Conservation (phyloP, 2,797 vertebrate genomes). For the Trachops cirrhosus region DNA sequence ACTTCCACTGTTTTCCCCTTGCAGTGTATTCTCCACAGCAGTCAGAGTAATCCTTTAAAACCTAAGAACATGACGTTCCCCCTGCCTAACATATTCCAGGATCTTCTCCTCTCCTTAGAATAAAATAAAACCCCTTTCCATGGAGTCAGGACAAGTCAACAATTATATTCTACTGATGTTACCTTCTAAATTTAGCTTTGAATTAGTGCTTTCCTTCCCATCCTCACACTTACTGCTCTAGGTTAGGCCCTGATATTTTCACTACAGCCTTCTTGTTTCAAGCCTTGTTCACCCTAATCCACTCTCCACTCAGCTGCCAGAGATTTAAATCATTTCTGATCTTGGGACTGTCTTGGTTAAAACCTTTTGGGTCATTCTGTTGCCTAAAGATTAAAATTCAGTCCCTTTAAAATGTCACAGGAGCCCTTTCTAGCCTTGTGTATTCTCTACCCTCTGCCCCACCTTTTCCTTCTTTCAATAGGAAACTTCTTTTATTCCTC, state of each 20-base stretch:
- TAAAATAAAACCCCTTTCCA: not conserved
- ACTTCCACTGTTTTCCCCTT: not conserved
- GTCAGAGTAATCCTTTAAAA: conserved; percentile 23
- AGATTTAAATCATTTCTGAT: not conserved
- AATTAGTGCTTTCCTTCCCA: conserved; percentile 12
- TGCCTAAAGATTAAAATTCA: not conserved
- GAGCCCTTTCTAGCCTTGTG: not conserved
- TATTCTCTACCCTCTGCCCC: not conserved
- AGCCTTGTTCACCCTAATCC: not conserved
- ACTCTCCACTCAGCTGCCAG: not conserved
- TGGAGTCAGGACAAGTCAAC: not conserved
- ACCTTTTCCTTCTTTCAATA: not conserved
- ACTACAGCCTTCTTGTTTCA: not conserved
- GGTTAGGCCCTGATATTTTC: not conserved
- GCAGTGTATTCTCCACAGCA: not conserved
- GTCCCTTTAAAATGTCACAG: not conserved
- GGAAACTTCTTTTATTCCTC: not conserved
- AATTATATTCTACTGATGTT: not conserved
- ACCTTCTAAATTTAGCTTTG: conserved; percentile 1
- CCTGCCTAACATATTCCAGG: not conserved
- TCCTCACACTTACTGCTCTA: not conserved
- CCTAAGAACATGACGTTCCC: not conserved
- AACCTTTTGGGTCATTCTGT: not conserved
- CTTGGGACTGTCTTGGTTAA: not conserved
- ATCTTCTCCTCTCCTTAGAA: not conserved